phyloP scores from a whole-genome alignment of 1,140 invertebrate genomes.

The Lepidotrigona ventralis region DNA sequence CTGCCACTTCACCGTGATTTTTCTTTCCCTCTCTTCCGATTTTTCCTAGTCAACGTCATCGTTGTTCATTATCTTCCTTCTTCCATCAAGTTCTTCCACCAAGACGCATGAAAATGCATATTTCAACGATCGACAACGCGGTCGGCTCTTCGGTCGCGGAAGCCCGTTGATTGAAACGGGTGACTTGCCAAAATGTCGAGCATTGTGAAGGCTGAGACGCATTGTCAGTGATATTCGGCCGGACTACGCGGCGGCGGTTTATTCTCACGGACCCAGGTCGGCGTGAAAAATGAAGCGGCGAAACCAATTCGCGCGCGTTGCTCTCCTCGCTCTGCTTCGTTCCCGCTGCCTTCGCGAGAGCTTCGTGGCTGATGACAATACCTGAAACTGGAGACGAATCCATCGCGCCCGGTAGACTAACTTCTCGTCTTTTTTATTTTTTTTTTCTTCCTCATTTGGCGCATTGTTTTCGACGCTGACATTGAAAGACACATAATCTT shows the following conservation, averaged over 20 bases:
- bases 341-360: slow-evolving; percentile 13
- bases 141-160: background rate
- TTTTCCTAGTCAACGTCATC: background rate
- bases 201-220: slow-evolving; percentile 37
- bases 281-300: slow-evolving; percentile 64
- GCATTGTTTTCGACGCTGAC: background rate
- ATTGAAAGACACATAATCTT: background rate
- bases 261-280: slow-evolving; percentile 48
- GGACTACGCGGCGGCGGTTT: slow-evolving; percentile 44
- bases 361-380: slow-evolving; percentile 36
- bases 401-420: background rate
- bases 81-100: background rate
- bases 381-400: slow-evolving; percentile 41
- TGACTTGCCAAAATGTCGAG: slow-evolving; percentile 65
- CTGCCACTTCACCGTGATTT: background rate
- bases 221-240: slow-evolving; percentile 50
- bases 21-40: background rate
- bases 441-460: background rate
- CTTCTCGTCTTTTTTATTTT: background rate
- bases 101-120: background rate
- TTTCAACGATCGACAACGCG: background rate
- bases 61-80: background rate
- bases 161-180: slow-evolving; percentile 63
- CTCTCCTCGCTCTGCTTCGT: slow-evolving; percentile 33
- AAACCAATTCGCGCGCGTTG: slow-evolving; percentile 62